Conservation (phyloP, 2,113 vertebrate genomes). For the Tachycineta bicolor region DNA sequence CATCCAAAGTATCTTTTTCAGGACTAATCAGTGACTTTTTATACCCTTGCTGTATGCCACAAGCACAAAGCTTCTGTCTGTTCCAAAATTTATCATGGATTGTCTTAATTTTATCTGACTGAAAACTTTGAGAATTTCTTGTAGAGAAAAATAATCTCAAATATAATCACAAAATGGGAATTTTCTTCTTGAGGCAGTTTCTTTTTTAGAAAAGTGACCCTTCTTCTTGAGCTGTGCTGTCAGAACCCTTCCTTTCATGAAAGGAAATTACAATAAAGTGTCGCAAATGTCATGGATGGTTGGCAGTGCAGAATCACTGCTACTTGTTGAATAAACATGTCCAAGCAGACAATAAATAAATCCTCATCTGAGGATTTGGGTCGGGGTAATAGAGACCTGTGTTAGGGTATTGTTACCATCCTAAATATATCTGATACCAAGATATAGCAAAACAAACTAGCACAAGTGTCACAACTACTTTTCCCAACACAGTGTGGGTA, state of each 20-base stretch:
- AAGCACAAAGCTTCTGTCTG: neutral
- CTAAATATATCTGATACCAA: neutral
- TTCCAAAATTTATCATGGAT: neutral
- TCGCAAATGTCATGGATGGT: neutral
- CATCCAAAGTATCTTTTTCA: neutral
- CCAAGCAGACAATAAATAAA: conserved; percentile 19
- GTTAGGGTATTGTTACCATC: neutral
- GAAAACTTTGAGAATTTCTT: neutral
- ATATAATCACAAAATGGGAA: neutral
- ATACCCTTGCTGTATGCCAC: neutral
- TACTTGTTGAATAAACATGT: neutral
- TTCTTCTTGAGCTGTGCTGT: neutral
- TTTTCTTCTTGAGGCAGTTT: neutral
- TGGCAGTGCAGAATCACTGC: neutral
- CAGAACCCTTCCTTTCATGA: neutral
- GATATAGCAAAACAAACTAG: neutral
- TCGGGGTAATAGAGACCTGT: neutral
- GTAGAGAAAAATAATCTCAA: neutral
- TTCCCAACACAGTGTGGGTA: neutral
- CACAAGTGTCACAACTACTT: neutral
- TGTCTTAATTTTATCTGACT: neutral
- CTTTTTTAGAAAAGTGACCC: neutral
- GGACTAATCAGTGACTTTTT: neutral
- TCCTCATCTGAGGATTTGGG: neutral
- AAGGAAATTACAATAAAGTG: neutral